Percentiles rank a stretch among this genome's conserved stretches.
phyloP scores from a whole-genome alignment of 2,888 invertebrate genomes.

The Lasioglossum leucozonium region DNA sequence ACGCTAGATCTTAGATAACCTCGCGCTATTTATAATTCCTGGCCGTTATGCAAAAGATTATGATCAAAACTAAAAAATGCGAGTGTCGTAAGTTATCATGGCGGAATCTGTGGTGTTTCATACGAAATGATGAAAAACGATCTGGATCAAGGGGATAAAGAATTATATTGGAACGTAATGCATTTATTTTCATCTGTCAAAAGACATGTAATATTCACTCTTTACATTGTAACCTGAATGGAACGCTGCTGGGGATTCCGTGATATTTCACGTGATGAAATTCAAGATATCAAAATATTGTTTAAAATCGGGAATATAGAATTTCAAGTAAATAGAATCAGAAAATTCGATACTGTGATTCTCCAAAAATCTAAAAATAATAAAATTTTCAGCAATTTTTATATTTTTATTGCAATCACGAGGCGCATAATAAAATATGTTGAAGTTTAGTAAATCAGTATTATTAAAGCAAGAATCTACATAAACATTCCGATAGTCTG shows the following conservation, averaged over 20 bases:
- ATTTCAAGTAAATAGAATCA: background rate
- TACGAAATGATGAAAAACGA: background rate
- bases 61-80: background rate
- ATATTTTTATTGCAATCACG: too few relatives aligned
- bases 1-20: background rate
- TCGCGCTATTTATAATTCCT: conserved; percentile 1
- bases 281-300: background rate
- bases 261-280: background rate
- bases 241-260: background rate
- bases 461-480: background rate
- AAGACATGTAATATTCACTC: conserved; percentile 9
- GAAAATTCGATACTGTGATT: background rate
- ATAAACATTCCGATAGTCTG: background rate
- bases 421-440: background rate
- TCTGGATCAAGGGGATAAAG: background rate
- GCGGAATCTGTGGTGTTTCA: background rate
- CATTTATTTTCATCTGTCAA: conserved; percentile 13
- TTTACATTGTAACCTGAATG: conserved; percentile 6
- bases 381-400: background rate
- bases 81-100: background rate
- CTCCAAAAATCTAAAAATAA: background rate
- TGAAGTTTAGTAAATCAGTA: background rate
- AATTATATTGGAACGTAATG: background rate
- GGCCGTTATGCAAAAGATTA: background rate
- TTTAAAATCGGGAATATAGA: background rate